Percentiles rank a stretch among this genome's conserved stretches.
phyloP scores from a whole-genome alignment of 2,797 vertebrate genomes.

The Lateolabrax maculatus region DNA sequence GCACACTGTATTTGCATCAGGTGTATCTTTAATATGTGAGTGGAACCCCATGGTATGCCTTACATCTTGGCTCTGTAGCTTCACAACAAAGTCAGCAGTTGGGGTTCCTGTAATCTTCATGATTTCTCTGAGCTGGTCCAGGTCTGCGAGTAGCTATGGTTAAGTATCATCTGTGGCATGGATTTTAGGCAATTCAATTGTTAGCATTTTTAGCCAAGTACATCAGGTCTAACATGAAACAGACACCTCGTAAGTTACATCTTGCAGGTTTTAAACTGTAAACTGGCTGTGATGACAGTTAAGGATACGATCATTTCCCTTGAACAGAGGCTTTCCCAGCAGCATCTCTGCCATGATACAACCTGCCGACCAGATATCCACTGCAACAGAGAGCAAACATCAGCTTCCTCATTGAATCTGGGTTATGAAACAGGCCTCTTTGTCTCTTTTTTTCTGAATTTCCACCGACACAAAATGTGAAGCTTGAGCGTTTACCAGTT shows the following conservation, averaged over 20 bases:
- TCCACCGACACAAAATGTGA: not conserved
- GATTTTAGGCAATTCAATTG: not conserved
- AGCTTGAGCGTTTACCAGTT: conserved; percentile 85
- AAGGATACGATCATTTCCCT: conserved; percentile 99
- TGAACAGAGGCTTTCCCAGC: conserved; percentile 94
- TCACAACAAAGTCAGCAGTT: conserved; percentile 92
- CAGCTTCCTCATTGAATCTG: not conserved
- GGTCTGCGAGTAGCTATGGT: conserved; percentile 86
- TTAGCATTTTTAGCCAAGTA: not conserved
- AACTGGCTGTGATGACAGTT: conserved; percentile 57
- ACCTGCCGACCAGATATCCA: conserved; percentile 99
- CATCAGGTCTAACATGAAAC: no score
- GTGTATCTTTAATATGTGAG: not conserved
- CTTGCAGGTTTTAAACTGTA: not conserved
- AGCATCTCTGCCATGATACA: conserved; percentile 99
- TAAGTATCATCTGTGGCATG: conserved; percentile 38
- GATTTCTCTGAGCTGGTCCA: conserved; percentile 98
- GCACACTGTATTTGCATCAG: not conserved
- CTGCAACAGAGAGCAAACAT: conserved; percentile 77
- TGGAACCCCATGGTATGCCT: conserved; percentile 58
- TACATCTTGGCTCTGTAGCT: conserved; percentile 95
- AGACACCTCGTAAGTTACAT: not conserved
- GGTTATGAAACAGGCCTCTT: not conserved
- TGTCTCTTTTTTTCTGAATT: not conserved
- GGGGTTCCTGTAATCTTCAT: conserved; percentile 98